phyloP scores from a whole-genome alignment of 2,888 invertebrate genomes.

The Ditylenchus weischeri region DNA sequence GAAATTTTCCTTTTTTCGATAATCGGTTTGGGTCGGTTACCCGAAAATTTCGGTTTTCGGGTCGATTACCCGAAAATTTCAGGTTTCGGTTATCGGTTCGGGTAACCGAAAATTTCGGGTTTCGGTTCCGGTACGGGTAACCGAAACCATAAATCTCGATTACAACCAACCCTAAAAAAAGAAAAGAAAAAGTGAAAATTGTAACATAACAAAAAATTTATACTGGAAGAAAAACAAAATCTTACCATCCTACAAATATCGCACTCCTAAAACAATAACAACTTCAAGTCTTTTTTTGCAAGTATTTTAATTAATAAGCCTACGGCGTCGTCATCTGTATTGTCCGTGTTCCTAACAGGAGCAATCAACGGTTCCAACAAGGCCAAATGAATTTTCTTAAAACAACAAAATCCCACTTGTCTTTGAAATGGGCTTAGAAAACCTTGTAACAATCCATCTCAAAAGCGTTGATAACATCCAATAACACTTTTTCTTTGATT shows the following conservation, averaged over 20 bases:
- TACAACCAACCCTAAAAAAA: too few species aligned
- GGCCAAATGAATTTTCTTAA: slow-evolving; percentile 36
- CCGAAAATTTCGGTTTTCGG: too few species aligned
- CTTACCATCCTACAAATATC: slow-evolving; percentile 81
- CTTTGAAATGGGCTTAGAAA: not conserved
- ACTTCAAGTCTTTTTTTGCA: too few species aligned
- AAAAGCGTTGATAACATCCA: slow-evolving; percentile 37
- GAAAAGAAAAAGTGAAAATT: too few species aligned
- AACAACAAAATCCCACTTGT: not conserved
- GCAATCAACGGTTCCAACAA: slow-evolving; percentile 28
- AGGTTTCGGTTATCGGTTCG: too few species aligned
- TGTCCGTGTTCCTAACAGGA: not conserved
- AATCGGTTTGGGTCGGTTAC: too few species aligned
- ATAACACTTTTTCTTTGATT: slow-evolving; percentile 26
- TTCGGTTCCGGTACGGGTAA: too few species aligned
- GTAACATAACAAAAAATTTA: not conserved
- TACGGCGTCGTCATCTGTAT: slow-evolving; percentile 81
- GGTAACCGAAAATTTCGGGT: too few species aligned
- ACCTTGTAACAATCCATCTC: slow-evolving; percentile 40
- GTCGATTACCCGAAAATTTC: too few species aligned
- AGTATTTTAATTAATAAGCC: too few species aligned
- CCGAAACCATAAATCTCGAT: too few species aligned
- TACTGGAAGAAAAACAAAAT: not conserved
- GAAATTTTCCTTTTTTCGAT: too few species aligned
- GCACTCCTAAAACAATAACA: slow-evolving; percentile 66